Evolutionary conservation across 2,113 vertebrate genomes (phyloP).

Genomic region (Indicator indicator): DNA sequence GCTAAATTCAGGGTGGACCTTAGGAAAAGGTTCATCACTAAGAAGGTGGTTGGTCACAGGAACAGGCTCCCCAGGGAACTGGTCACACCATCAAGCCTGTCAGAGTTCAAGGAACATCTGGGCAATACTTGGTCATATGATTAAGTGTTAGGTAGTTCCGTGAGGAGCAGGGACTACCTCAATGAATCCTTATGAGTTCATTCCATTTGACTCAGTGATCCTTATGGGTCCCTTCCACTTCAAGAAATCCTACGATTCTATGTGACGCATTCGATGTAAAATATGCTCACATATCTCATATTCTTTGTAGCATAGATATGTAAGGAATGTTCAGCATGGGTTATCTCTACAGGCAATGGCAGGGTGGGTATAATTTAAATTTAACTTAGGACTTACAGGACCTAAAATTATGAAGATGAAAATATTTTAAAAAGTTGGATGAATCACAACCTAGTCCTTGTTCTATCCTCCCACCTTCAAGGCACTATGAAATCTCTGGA

Average conservation of each 20-base stretch:
- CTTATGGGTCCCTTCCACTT: not conserved
- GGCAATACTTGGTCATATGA: not conserved
- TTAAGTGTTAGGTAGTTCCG: not conserved
- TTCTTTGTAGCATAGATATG: not conserved
- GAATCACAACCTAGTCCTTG: constrained; percentile 3
- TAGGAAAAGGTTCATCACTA: not conserved
- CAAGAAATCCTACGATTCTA: not conserved
- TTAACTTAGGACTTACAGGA: not conserved
- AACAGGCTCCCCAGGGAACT: not conserved
- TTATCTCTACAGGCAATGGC: not conserved
- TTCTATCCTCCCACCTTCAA: not conserved
- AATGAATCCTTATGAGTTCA: not conserved
- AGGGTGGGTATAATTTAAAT: not conserved
- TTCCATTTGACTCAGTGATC: not conserved
- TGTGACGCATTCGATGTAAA: not conserved
- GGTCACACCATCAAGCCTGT: not conserved
- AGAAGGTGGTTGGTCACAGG: not conserved
- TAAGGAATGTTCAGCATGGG: not conserved
- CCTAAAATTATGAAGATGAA: constrained; percentile 18
- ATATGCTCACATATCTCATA: not conserved
- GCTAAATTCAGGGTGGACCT: not conserved
- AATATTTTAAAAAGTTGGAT: not conserved
- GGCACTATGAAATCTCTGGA: not conserved
- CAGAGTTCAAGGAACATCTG: not conserved
- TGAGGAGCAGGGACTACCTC: accelerated